These are phyloP conservation scores for Halocynthia roretzi DNA, from an alignment of 23 tunicate genomes.

Conservation along the genomic window DNA sequence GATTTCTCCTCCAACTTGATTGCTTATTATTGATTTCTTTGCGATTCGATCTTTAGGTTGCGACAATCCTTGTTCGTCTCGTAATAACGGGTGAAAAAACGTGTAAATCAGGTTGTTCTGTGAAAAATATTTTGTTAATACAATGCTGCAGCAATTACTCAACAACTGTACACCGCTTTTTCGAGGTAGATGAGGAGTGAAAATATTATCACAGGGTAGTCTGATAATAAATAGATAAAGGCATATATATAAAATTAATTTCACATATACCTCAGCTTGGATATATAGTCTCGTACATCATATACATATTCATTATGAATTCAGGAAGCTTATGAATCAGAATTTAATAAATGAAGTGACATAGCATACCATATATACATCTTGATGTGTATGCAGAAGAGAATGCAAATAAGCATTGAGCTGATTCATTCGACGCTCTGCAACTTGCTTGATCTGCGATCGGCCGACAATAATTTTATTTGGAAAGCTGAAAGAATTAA, in stretches of 20 bases:
- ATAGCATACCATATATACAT: constrained; percentile 56
- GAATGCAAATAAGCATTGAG: constrained; percentile 47
- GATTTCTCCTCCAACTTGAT: constrained; percentile 49
- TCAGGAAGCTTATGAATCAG: no score
- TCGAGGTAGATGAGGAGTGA: not conserved
- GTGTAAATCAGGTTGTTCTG: constrained; percentile 93
- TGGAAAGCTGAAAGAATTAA: constrained; percentile 61
- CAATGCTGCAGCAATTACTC: no score
- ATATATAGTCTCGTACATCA: no score
- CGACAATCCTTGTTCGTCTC: constrained; percentile 66
- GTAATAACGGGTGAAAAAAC: constrained; percentile 81
- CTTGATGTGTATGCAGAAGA: constrained; percentile 28
- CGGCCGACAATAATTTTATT: constrained; percentile 67
- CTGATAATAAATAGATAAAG: not conserved
- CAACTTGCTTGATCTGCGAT: constrained; percentile 93
- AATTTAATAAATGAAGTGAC: no score
- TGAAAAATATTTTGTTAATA: not conserved
- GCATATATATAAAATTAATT: not conserved
- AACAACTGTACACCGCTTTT: not conserved
- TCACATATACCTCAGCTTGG: not conserved
- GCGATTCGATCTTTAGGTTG: constrained; percentile 14
- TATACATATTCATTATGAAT: no score
- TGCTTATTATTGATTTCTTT: not conserved
- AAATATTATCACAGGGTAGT: not conserved
- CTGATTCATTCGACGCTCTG: constrained; percentile 64